These are phyloP conservation scores for Liopterus haemorrhoidalis DNA, from an alignment of 2,888 invertebrate genomes.

Conservation along the genomic window DNA sequence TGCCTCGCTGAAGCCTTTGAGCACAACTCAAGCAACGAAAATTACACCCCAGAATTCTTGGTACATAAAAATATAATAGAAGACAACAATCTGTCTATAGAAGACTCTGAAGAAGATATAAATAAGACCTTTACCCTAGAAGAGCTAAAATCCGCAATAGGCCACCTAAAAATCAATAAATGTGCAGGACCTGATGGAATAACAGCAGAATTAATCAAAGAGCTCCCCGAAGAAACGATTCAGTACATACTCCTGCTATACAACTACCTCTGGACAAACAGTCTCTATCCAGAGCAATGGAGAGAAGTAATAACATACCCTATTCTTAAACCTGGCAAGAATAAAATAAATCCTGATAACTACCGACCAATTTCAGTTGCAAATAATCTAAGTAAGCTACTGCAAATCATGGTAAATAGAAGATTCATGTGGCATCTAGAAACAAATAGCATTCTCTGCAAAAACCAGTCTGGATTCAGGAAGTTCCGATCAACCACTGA, in stretches of 20 bases:
- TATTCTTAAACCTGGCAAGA: constrained; percentile 1
- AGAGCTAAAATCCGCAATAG: background rate
- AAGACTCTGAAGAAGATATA: background rate
- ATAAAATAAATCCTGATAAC: background rate
- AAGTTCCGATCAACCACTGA: background rate
- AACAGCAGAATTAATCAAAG: background rate
- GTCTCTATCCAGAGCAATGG: background rate
- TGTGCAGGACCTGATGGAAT: background rate
- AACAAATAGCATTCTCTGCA: background rate
- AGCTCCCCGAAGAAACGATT: background rate
- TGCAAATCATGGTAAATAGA: constrained; percentile 12
- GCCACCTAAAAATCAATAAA: too few species aligned
- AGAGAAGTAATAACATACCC: background rate
- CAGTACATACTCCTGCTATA: background rate
- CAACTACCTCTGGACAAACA: background rate
- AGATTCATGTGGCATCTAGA: constrained; percentile 5
- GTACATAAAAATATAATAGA: background rate
- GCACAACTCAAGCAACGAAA: background rate
- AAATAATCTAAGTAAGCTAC: background rate
- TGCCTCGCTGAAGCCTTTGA: background rate
- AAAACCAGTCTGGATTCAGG: background rate
- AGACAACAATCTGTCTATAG: background rate
- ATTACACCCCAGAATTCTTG: background rate
- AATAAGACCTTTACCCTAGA: background rate
- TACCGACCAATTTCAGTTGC: constrained; percentile 14